Percentiles rank a stretch among this genome's conserved stretches.
These are phyloP conservation scores for Aphaenogaster rudis DNA, from an alignment of 1,140 invertebrate genomes.

Conservation along the genomic window DNA sequence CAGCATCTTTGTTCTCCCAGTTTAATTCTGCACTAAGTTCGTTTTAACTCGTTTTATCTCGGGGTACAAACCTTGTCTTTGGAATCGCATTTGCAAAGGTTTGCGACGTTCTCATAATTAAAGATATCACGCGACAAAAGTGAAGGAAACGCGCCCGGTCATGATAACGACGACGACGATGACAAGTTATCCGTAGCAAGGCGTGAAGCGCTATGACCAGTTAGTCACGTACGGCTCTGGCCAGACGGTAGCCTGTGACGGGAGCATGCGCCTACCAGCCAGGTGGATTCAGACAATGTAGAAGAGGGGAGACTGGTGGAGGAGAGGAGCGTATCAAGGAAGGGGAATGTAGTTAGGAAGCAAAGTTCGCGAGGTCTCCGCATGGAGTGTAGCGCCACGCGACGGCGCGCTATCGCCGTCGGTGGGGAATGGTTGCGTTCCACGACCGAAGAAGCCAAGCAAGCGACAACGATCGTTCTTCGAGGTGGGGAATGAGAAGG, in stretches of 20 bases:
- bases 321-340: conserved; percentile 42
- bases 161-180: not conserved
- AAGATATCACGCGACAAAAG: not conserved
- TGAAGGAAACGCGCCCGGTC: not conserved
- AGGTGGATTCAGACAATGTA: conserved; percentile 44
- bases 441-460: conserved; percentile 49
- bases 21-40: too few species aligned
- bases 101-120: not conserved
- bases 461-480: conserved; percentile 28
- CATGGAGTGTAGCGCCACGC: conserved; percentile 77
- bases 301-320: conserved; percentile 32
- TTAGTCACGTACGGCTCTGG: conserved; percentile 54
- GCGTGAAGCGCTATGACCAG: conserved; percentile 58
- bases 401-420: conserved; percentile 72
- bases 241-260: conserved; percentile 53
- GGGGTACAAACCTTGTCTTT: too few species aligned
- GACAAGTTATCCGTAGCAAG: conserved; percentile 25
- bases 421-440: conserved; percentile 28
- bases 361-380: conserved; percentile 82
- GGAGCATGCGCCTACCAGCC: conserved; percentile 72
- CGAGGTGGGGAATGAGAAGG: conserved; percentile 37
- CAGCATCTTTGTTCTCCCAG: not conserved
- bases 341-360: conserved; percentile 53
- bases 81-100: not conserved
- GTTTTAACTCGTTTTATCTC: not conserved